phyloP scores from a whole-genome alignment of 2,888 invertebrate species.

The Eulithis prunata region DNA sequence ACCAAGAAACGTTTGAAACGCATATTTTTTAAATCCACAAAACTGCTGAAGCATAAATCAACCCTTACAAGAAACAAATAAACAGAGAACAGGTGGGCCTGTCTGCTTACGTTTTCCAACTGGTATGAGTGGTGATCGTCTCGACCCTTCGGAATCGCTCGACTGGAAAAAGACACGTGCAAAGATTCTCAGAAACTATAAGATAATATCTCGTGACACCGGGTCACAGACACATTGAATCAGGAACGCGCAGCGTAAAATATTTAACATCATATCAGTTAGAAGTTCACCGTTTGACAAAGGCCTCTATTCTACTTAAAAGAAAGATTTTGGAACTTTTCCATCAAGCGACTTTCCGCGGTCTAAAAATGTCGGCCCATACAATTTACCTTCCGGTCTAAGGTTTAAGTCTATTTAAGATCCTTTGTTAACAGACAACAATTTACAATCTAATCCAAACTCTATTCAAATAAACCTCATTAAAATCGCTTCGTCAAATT shows the following conservation, averaged over 20 bases:
- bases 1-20: not conserved
- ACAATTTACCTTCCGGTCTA: too few species aligned
- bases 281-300: too few species aligned
- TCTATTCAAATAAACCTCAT: conserved; percentile 13
- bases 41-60: not conserved
- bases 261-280: too few species aligned
- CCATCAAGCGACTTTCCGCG: too few species aligned
- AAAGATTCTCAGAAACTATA: conserved; percentile 46
- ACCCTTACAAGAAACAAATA: conserved; percentile 9
- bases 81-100: conserved; percentile 32
- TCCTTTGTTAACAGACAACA: not conserved
- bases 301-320: too few species aligned
- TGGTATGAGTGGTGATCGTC: conserved; percentile 42
- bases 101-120: conserved; percentile 43
- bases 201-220: conserved; percentile 22
- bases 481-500: conserved; percentile 12
- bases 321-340: too few species aligned
- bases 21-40: not conserved
- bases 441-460: conserved; percentile 5
- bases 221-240: not conserved
- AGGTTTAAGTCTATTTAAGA: too few species aligned
- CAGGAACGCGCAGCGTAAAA: too few species aligned
- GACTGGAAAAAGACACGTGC: conserved; percentile 52
- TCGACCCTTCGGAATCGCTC: conserved; percentile 34
- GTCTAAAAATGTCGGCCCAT: too few species aligned